These are phyloP conservation scores for Drosophila jambulina DNA, from an alignment of 1,140 invertebrate genomes.

Conservation along the genomic window DNA sequence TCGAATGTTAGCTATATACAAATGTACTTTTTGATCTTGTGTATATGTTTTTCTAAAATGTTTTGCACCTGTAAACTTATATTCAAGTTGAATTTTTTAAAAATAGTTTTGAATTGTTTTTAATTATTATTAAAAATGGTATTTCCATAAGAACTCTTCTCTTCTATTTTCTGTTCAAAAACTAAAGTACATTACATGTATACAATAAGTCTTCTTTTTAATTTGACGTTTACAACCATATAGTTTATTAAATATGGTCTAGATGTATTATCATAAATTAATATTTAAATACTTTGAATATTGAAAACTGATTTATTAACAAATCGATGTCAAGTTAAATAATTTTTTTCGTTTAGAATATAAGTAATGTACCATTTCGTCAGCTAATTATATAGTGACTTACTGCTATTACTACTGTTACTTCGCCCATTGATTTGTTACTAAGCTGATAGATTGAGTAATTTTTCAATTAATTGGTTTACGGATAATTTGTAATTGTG, in stretches of 20 bases:
- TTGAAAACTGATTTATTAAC: background rate
- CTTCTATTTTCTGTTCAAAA: background rate
- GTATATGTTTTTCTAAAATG: background rate
- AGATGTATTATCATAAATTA: background rate
- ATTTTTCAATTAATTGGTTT: conserved; percentile 11
- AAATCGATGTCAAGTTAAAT: background rate
- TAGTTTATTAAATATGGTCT: background rate
- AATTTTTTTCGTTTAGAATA: too few species aligned
- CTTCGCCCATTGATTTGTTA: conserved; percentile 8
- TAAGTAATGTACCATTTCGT: background rate
- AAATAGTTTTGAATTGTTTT: too few species aligned
- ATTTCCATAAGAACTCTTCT: background rate
- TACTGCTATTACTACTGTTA: conserved; percentile 3
- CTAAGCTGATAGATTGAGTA: conserved; percentile 4
- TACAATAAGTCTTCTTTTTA: too few species aligned
- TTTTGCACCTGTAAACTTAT: too few species aligned
- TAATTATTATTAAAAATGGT: background rate
- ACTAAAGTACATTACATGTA: too few species aligned
- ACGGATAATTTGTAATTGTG: conserved; percentile 10
- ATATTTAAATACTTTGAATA: background rate
- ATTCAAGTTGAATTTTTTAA: too few species aligned
- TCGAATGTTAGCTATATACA: background rate
- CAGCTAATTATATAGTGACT: background rate
- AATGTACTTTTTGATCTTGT: background rate
- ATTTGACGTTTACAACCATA: background rate